Evolutionary conservation across 2,797 vertebrate species (phyloP), one percentile per base, ranked within the genome.

Genomic region (Cossypha dichroa): DNA sequence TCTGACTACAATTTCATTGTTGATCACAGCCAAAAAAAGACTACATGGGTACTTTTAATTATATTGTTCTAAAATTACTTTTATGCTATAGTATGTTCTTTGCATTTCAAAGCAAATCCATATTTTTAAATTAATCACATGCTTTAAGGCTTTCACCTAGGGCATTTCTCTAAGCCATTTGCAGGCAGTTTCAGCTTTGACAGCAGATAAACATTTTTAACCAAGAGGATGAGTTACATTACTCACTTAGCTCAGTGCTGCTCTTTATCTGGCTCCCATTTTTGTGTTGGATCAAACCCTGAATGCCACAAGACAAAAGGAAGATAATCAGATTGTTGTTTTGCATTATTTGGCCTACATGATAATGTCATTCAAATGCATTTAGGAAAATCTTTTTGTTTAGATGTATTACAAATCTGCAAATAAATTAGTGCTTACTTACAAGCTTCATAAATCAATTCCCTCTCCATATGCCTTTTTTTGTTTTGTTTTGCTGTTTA

Each of bases 381-480:
- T 89, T 94, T 91, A 93, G 58, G 62, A 94, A 97, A 90, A 94
- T 60, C 31, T 93, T 93, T 86, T 87, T 43, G 79, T 72, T 94
- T 64, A 90, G 69, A 68, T 74, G 72, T 45, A 88, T 38, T 62
- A 70, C 3, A 1, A 59, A 46, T 74, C 52, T 78, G 15, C 69
- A 73, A 66, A 88, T 85, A 93, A 74, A 95, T 76, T 94, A 95
- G 55, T 79, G 33, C 38, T 66, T 85, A 28, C 13, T 51, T 63
- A 45, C 3, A 48, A 51, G 63, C 51, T 68, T 74, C 41, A 90
- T 52, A 74, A 93, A 85, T 75, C 58, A 48, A 34, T 58, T 75
- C 45, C 20, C 28, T 33, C 54, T 75, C 62, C 1, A 0, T 40
- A 22, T 18, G 5, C 6, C 15, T 28, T 28, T 51, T 22, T 2